Evolutionary conservation across 1,140 invertebrate genomes (phyloP), one percentile per base, ranked within the genome.

Genomic region (Tetraneura akinire): DNA sequence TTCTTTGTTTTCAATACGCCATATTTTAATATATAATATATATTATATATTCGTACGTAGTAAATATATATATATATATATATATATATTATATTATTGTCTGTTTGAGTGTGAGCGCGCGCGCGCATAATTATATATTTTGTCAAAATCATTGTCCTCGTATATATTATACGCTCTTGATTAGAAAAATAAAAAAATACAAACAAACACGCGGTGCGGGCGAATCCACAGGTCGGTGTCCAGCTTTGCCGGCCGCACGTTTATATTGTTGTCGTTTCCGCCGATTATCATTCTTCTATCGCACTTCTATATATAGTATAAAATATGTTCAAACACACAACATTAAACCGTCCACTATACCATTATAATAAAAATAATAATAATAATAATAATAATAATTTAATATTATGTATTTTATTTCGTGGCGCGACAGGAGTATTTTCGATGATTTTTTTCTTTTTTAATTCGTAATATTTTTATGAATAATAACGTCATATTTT

Each of bases 261-360:
- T 68, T 55, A 37, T 66, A 68, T 68, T 68, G 64, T 68, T 68
- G 64, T 68, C 64, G 37, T 68, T 68, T 68, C 64, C 64, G 64
- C 64, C 64, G n/a, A 68, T 68, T 68, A 68, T n/a, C 32, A 68
- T 68, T 68, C n/a, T 68, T 68, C 62, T n/a, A 68, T 32, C 37
- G 42, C 64, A 11, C 37, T 32, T 66, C 42, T 29, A 45, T 32
- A n/a, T 16, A 16, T 23, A 37, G 8, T 16, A 16, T 23, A n/a
- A n/a, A n/a, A n/a, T n/a, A 66, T 6, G 42, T 0, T 5, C n/a
- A 45, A 9, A 45, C 5, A 66, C n/a, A 66, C 4, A 60, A 23
- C 23, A 60, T 60, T 60, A 29, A 23, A 57, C 26, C 29, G 10
- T 10, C 2, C 60, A 64, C 29, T n/a, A 64, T n/a, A n/a, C n/a